Evolutionary conservation across 2,888 invertebrate genomes (phyloP).

Genomic region (Nowickia ferox): DNA sequence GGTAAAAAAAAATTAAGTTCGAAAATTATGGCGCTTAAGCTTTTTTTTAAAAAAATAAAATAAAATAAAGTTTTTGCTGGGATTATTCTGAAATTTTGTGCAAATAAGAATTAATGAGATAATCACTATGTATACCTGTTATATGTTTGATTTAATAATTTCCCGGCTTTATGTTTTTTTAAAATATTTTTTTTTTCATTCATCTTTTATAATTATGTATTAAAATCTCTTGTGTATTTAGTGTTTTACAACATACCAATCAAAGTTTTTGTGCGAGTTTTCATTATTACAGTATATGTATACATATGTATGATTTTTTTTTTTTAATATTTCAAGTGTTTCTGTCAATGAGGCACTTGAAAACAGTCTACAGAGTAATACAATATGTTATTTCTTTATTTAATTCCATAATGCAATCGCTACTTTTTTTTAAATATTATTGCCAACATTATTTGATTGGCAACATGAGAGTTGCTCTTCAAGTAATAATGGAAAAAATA

Average conservation of each 20-base stretch:
- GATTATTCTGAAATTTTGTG: no score
- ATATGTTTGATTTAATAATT: background rate
- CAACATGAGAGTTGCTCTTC: conserved; percentile 69
- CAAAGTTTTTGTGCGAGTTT: conserved; percentile 34
- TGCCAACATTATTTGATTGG: conserved; percentile 67
- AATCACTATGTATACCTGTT: no score
- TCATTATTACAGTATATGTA: background rate
- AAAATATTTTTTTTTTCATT: background rate
- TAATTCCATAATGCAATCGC: conserved; percentile 6
- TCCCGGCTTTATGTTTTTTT: background rate
- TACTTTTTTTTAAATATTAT: conserved; percentile 40
- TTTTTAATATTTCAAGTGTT: conserved; percentile 63
- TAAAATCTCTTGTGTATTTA: conserved; percentile 58
- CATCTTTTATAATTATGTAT: conserved; percentile 41
- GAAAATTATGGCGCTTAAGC: no score
- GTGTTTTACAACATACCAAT: conserved; percentile 58
- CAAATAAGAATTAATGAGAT: no score
- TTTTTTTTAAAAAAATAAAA: no score
- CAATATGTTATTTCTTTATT: conserved; percentile 19
- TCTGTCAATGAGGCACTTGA: conserved; percentile 72
- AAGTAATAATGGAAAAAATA: conserved; percentile 52
- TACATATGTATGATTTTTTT: no score
- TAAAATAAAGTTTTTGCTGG: no score
- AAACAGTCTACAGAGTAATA: conserved; percentile 29
- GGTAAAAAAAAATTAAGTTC: no score